Conservation (phyloP, 2,888 invertebrate species). For the Ypsolopha scabrella region DNA sequence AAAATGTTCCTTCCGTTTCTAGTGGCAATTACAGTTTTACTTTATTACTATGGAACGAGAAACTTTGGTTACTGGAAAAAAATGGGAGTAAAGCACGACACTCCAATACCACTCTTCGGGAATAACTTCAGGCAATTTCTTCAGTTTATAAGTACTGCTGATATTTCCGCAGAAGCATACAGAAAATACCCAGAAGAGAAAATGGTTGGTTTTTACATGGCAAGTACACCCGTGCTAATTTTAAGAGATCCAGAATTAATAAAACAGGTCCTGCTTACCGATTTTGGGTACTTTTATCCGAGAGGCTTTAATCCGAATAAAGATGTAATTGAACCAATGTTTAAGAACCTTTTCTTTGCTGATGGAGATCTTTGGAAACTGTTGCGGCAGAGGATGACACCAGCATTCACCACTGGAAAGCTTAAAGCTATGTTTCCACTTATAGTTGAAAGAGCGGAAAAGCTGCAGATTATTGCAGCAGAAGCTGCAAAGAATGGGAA, state of each 20-base stretch:
- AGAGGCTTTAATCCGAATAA: slow-evolving; percentile 11
- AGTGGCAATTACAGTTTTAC: not conserved
- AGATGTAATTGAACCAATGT: slow-evolving; percentile 12
- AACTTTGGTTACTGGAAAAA: slow-evolving; percentile 13
- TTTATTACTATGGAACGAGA: slow-evolving; percentile 12
- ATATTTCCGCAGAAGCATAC: slow-evolving; percentile 11
- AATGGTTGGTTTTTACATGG: slow-evolving; percentile 12
- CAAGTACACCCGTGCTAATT: slow-evolving; percentile 11
- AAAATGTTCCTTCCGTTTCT: too few species aligned
- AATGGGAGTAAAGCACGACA: slow-evolving; percentile 12
- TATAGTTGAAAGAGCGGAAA: slow-evolving; percentile 22
- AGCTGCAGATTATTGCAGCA: slow-evolving; percentile 39
- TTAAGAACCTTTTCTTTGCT: not conserved
- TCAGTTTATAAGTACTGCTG: slow-evolving; percentile 8
- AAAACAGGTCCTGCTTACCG: slow-evolving; percentile 13
- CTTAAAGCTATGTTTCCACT: slow-evolving; percentile 19
- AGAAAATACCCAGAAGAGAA: slow-evolving; percentile 13
- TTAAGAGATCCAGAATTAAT: slow-evolving; percentile 16
- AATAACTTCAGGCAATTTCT: slow-evolving; percentile 7
- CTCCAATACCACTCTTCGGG: slow-evolving; percentile 13
- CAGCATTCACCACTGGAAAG: slow-evolving; percentile 16
- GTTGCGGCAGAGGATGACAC: slow-evolving; percentile 11
- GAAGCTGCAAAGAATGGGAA: slow-evolving; percentile 26
- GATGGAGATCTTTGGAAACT: slow-evolving; percentile 16
- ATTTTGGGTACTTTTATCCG: slow-evolving; percentile 13